Evolutionary conservation across 2,888 invertebrate species (phyloP).

Genomic region (Aromia moschata): DNA sequence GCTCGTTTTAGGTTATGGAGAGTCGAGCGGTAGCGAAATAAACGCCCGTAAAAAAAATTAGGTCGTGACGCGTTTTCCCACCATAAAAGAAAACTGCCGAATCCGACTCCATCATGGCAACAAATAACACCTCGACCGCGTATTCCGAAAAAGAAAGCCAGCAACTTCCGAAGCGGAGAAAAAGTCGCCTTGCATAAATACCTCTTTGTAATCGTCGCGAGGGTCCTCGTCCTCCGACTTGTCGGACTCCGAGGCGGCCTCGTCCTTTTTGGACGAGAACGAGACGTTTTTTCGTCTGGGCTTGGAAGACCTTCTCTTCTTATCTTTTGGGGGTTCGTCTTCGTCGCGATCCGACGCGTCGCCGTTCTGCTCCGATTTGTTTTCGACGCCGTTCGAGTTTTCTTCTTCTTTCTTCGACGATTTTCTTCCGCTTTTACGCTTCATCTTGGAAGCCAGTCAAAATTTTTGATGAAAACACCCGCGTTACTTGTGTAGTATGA

Average conservation of each 20-base stretch:
- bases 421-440: constrained; percentile 34
- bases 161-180: too few relatives aligned
- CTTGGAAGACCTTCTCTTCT: constrained; percentile 44
- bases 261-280: constrained; percentile 25
- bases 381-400: constrained; percentile 34
- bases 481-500: constrained; percentile 12
- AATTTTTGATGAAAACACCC: constrained; percentile 17
- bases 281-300: constrained; percentile 39
- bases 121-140: background rate
- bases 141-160: background rate
- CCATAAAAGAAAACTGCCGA: constrained; percentile 1
- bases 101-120: constrained; percentile 13
- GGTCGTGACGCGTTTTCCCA: constrained; percentile 3
- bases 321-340: constrained; percentile 50
- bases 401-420: constrained; percentile 30
- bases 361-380: constrained; percentile 39
- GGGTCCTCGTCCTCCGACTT: constrained; percentile 27
- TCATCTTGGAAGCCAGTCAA: constrained; percentile 28
- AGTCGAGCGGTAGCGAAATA: background rate
- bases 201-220: constrained; percentile 28
- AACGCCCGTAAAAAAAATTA: background rate
- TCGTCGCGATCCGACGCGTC: constrained; percentile 45
- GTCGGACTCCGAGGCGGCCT: constrained; percentile 20
- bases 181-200: too few relatives aligned
- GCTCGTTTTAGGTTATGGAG: constrained; percentile 7